A percentile compares a stretch with the other conserved stretches of the same genome.
phyloP scores from a whole-genome alignment of 2,888 invertebrate species.

The Sarcophaga subvicina region DNA sequence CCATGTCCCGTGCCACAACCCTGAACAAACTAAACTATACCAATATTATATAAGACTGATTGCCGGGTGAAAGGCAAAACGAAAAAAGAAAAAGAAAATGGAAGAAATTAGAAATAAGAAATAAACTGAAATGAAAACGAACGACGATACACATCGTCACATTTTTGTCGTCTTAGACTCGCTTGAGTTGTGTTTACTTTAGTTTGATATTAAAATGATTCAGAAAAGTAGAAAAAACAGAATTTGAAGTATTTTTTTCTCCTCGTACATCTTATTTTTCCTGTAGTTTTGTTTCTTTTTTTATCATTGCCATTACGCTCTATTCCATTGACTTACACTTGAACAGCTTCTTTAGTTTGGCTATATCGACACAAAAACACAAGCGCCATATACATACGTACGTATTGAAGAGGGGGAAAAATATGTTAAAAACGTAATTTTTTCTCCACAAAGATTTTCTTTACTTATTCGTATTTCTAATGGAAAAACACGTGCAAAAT shows the following conservation, averaged over 20 bases:
- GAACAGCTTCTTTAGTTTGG: conserved; percentile 36
- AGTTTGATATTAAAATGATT: conserved; percentile 47
- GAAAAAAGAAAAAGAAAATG: not conserved
- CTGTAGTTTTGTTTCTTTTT: conserved; percentile 10
- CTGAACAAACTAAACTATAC: conserved; percentile 27
- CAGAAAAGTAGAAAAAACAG: conserved; percentile 30
- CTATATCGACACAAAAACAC: not conserved
- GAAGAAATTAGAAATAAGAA: not conserved
- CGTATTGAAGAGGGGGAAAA: not conserved
- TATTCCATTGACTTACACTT: conserved; percentile 51
- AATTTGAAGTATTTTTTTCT: conserved; percentile 8
- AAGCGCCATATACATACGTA: no score
- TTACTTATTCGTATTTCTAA: not conserved
- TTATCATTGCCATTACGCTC: conserved; percentile 27
- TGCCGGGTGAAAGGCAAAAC: conserved; percentile 21
- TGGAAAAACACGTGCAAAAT: conserved; percentile 25
- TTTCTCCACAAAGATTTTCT: conserved; percentile 26
- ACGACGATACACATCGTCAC: not conserved
- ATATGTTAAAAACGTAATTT: conserved; percentile 29
- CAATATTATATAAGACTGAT: conserved; percentile 58
- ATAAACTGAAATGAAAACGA: not conserved
- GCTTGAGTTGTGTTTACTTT: conserved; percentile 54
- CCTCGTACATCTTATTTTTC: not conserved
- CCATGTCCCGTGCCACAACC: not conserved
- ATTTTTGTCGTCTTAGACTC: not conserved